Evolutionary conservation across 2,888 invertebrate genomes (phyloP), one percentile per base, ranked within the genome.

Genomic region (Aspidapion aeneum): DNA sequence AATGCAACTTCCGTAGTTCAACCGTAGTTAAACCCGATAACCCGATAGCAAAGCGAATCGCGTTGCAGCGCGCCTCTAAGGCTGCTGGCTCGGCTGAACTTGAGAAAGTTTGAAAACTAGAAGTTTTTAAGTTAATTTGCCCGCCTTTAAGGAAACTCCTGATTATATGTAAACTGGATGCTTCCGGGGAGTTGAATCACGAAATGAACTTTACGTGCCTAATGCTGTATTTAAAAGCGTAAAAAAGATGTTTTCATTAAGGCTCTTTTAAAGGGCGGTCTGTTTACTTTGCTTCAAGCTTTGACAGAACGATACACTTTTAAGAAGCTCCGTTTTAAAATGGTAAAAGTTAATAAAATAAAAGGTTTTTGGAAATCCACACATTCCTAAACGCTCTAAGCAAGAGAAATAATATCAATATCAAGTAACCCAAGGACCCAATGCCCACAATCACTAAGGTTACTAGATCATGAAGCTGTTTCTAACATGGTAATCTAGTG

Each of bases 41-140:
- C 35, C 35, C 35, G 35, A 12, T 12, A 12, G 35, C 35, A 35
- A 35, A 12, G 35, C 35, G 35, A 35, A 35, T 35, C 35, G 35
- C 35, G 12, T 35, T 35, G 35, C 35, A 35, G 5, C 5, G 3
- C 35, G 35, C 12, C 35, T 35, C 35, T 7, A 12, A 3, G 35
- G 35, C 35, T 12, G 35, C 35, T 3, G 5, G 35, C 35, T 3
- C 3, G 12, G 35, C 12, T 35, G 35, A 35, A 35, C 35, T 35
- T 35, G 35, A 35, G 35, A 5, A 52, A 52, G 52, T 52, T 52
- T 52, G 17, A 52, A 52, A 52, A 49, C 58, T 49, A 48, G 50
- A 61, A 64, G 64, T 64, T 64, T 63, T 64, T 62, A 65, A 65
- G 65, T 65, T 62, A 65, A 64, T 65, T 63, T 59, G 49, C 62